Base-by-base conservation (phyloP, 2,888 invertebrate species). In the Chironomus tentans region DNA sequence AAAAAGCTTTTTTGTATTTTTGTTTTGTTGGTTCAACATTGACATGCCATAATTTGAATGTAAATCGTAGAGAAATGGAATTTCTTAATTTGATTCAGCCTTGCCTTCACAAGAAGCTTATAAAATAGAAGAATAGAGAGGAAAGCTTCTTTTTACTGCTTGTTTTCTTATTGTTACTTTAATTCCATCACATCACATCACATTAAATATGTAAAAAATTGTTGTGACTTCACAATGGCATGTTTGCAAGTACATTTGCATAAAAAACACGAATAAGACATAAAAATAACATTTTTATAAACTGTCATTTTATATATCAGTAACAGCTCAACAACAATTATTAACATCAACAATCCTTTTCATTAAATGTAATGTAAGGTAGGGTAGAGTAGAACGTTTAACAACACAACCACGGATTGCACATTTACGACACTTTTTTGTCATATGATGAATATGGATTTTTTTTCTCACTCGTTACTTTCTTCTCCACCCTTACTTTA, bases 31-130 rank as follows among this genome's bases (percentile, higher is more conserved):
- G 38, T 38, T 38, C 38, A 38, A 38, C 93, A 92, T 87, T 93
- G 93, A 86, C 91, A 91, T 87, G 93, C 93, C 93, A 56, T 56
- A 15, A 50, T 56, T 15, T 56, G 56, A 56, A 56, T 56, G 56
- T 56, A 56, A 56, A 56, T 38, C 38, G 38, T 2, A 38, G 38
- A 38, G 38, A 38, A 38, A 38, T 38, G 38, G 38, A 56, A 56
- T 56, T 56, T 56, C 18, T 56, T 56, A 56, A 18, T 18, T 56
- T 18, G 56, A 18, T 18, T 56, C 56, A 38, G 38, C 38, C 38
- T 38, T 38, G 38, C 7, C 10, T 10, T 38, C 10, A 38, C 38
- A 38, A 38, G 38, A 38, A 38, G 38, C 38, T 38, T 56, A 15
- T 18, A 56, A 18, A 56, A 56, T 50, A 3, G 50, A 50, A 50